Evolutionary conservation across 2,797 vertebrate species (phyloP).

Genomic region (Falco columbarius): DNA sequence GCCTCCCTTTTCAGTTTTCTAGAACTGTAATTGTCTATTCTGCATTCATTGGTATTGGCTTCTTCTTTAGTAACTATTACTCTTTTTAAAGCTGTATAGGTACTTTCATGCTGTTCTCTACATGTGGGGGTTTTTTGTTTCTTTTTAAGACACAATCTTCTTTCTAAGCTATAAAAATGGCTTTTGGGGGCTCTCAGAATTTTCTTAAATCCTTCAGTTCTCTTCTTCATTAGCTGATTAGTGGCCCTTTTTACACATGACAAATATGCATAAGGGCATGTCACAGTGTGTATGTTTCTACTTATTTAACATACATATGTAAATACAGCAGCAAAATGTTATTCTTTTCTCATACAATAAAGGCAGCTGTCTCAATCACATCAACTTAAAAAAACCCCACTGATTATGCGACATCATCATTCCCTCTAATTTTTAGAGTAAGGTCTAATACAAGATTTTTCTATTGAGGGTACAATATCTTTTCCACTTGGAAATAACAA

Average conservation of each 20-base stretch:
- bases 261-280: not conserved
- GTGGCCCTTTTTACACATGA: not conserved
- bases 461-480: not conserved
- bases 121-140: rapidly evolving
- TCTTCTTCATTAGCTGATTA: not conserved
- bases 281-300: not conserved
- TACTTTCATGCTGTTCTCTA: not conserved
- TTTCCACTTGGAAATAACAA: not conserved
- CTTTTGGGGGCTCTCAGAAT: not conserved
- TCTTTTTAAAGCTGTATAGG: not conserved
- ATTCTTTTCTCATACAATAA: not conserved
- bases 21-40: not conserved
- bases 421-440: not conserved
- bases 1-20: not conserved
- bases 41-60: not conserved
- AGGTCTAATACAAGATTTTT: not conserved
- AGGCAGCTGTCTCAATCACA: not conserved
- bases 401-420: not conserved
- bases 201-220: not conserved
- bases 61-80: not conserved
- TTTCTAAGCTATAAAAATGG: not conserved
- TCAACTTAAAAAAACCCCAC: not conserved
- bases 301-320: not conserved
- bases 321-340: not conserved
- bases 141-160: not conserved